Evolutionary conservation across 1,140 invertebrate genomes (phyloP), one percentile per base, ranked within the genome.

Genomic region (Polypedilum vanderplanki): DNA sequence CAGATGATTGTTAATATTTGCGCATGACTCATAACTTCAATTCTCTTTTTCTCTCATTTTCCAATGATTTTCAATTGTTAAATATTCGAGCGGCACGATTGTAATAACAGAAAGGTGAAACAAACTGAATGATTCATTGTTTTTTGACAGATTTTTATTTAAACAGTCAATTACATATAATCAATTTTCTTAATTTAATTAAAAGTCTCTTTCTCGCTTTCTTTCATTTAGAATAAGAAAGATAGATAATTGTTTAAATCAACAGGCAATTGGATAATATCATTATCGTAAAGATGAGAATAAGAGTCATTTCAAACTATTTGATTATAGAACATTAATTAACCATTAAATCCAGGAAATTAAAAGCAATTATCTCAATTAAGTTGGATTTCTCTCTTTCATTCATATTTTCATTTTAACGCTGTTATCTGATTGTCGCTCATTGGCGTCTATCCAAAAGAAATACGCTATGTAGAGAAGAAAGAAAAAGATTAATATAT

Each of bases 321-420:
- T 57, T 57, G 12, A 57, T 57, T 57, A 57, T 57, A 57, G 65
- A 70, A 70, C 17, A 18, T 70, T 70, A 70, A 70, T 70, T 70
- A 70, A 70, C 65, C 65, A 70, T 70, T 70, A 70, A 70, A 70
- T 70, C 65, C 65, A 70, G 65, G 65, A 70, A 70, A 70, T 70
- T 70, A 70, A 70, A 18, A 70, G 20, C 65, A 70, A 70, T 70
- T 70, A 70, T 70, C 65, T 70, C 65, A 70, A 70, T 70, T 70
- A 70, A 18, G 18, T 18, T n/a, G 7, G 65, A 22, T 18, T 70
- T 17, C 9, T 20, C 17, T 20, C 24, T 33, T 5, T 33, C 24
- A 33, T 70, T 70, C 65, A 70, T 70, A 70, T 70, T 70, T 70
- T 22, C 20, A 70, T 70, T 57, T 57, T 15, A 12, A 57, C 65